phyloP scores from a whole-genome alignment of 1,140 invertebrate genomes.

The Neodiprion lecontei region DNA sequence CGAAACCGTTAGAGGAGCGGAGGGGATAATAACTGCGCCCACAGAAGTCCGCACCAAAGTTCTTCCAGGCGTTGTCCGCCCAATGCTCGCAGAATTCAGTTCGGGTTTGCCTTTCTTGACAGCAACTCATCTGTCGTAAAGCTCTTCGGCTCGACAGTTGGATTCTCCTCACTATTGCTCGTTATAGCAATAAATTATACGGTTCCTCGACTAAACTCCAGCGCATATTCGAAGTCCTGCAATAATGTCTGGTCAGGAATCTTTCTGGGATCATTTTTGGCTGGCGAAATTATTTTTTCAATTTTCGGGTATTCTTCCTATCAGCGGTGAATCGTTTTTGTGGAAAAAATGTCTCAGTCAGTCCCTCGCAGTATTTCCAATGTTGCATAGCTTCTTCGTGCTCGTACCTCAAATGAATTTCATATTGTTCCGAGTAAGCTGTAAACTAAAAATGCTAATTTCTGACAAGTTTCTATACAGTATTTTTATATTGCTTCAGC shows the following conservation, averaged over 20 bases:
- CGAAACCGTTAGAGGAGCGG: neutral
- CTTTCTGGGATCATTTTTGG: constrained; percentile 5
- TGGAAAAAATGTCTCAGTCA: neutral
- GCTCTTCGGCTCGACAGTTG: neutral
- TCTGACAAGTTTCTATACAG: too few species aligned
- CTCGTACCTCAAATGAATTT: neutral
- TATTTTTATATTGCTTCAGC: too few species aligned
- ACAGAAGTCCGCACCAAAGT: neutral
- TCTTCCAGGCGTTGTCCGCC: neutral
- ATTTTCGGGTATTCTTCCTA: neutral
- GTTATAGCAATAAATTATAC: too few species aligned
- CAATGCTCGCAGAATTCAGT: neutral
- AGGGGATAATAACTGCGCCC: neutral
- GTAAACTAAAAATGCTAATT: neutral
- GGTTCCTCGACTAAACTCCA: neutral
- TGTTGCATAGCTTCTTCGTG: neutral
- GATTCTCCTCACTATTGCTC: too few species aligned
- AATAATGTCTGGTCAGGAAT: neutral
- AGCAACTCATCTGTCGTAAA: neutral
- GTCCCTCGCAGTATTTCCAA: neutral
- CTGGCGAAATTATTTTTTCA: neutral
- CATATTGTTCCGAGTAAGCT: neutral
- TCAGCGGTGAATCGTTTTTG: neutral
- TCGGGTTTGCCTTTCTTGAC: neutral
- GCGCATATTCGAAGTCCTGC: neutral